Evolutionary conservation across 1,140 invertebrate genomes (phyloP).

Genomic region (Notospermus geniculatus): DNA sequence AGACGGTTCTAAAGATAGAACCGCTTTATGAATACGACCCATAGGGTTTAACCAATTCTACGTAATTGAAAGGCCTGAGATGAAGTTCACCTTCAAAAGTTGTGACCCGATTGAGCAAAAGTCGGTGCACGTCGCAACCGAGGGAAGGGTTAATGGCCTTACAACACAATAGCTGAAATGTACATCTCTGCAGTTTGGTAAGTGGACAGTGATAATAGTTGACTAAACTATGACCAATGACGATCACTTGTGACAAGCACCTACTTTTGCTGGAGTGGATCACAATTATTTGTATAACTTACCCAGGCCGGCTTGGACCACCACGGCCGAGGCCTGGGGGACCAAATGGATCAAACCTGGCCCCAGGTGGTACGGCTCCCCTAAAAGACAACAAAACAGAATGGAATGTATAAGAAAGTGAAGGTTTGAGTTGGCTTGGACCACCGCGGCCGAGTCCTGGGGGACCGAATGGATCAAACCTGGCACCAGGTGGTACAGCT

Average conservation of each 20-base stretch:
- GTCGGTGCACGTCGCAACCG: too few relatives aligned
- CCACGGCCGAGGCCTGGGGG: constrained; percentile 62
- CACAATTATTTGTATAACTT: background rate
- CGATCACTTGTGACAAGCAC: too few relatives aligned
- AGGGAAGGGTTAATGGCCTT: too few relatives aligned
- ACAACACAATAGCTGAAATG: too few relatives aligned
- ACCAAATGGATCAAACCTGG: constrained; percentile 78
- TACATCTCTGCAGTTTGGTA: background rate
- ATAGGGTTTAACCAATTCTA: too few relatives aligned
- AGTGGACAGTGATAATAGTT: background rate
- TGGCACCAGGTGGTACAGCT: constrained; percentile 70
- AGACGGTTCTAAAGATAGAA: too few relatives aligned
- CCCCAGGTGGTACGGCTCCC: constrained; percentile 70
- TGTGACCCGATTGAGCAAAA: background rate
- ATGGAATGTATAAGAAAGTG: too few relatives aligned
- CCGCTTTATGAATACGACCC: too few relatives aligned
- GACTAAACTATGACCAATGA: constrained; percentile 8
- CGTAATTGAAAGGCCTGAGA: too few relatives aligned
- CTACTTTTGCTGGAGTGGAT: too few relatives aligned
- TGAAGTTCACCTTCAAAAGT: background rate
- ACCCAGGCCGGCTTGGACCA: constrained; percentile 3
- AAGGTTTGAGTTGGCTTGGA: background rate
- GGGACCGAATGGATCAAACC: constrained; percentile 80
- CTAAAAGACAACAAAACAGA: constrained; percentile 57
- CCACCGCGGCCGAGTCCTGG: constrained; percentile 57